Evolutionary conservation across 2,888 invertebrate species (phyloP).

Genomic region (Criorhina ranunculi): DNA sequence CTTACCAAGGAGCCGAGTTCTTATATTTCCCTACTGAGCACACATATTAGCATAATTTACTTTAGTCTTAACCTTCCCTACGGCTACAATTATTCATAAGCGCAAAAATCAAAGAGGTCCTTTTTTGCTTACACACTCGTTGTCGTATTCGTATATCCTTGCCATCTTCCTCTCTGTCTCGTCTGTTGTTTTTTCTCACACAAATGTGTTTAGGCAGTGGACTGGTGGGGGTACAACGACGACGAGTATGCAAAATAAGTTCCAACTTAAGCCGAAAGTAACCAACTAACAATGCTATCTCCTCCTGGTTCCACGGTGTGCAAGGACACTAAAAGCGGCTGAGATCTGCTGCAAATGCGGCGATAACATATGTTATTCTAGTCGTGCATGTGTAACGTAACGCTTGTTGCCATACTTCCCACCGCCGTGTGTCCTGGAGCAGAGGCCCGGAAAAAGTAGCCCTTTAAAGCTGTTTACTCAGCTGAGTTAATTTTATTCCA

Average conservation of each 20-base stretch:
- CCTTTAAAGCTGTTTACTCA: conserved; percentile 76
- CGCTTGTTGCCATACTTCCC: neutral
- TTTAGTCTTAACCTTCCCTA: conserved; percentile 71
- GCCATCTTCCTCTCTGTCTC: neutral
- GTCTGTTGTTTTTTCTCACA: conserved; percentile 48
- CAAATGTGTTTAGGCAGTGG: too few species aligned
- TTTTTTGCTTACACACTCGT: conserved; percentile 27
- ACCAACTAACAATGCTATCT: conserved; percentile 50
- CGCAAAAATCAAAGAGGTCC: conserved; percentile 76
- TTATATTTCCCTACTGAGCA: conserved; percentile 64
- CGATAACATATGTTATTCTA: conserved; percentile 71
- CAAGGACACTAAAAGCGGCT: conserved; percentile 59
- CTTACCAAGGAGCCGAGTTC: conserved; percentile 39
- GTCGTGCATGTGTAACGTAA: conserved; percentile 56
- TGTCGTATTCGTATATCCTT: neutral
- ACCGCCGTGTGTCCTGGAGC: neutral
- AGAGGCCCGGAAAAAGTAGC: conserved; percentile 59
- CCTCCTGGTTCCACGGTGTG: conserved; percentile 2
- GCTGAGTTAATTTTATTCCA: conserved; percentile 75
- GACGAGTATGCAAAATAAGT: conserved; percentile 37
- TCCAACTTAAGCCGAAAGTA: conserved; percentile 41
- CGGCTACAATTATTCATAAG: conserved; percentile 76
- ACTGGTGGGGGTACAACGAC: neutral
- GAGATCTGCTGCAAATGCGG: conserved; percentile 41
- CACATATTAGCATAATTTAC: conserved; percentile 76